A percentile compares a stretch with the other conserved stretches of the same genome.
phyloP scores from a whole-genome alignment of 2,888 invertebrate species.

The Chelonus formosanus region DNA sequence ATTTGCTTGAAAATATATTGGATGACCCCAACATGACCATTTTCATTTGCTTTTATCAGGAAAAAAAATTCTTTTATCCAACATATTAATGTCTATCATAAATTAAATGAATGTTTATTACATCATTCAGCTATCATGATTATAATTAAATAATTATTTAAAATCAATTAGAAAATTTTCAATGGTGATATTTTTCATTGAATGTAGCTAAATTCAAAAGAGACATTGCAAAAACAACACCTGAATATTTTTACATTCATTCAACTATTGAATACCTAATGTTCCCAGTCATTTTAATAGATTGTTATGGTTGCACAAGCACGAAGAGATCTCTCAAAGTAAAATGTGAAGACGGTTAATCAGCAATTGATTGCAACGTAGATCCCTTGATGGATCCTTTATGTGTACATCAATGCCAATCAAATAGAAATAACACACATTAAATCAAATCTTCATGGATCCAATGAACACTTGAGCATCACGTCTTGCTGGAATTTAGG shows the following conservation, averaged over 20 bases:
- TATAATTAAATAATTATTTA: too few species aligned
- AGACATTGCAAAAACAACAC: too few species aligned
- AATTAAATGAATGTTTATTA: too few species aligned
- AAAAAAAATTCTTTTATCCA: too few species aligned
- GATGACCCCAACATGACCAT: too few species aligned
- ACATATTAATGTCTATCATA: too few species aligned
- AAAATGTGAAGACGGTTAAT: constrained; percentile 15
- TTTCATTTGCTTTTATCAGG: too few species aligned
- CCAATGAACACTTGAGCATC: constrained; percentile 24
- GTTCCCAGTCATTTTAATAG: neutral
- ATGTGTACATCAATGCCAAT: constrained; percentile 16
- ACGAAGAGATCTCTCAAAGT: constrained; percentile 10
- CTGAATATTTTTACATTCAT: neutral
- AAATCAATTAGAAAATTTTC: too few species aligned
- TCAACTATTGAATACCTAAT: constrained; percentile 3
- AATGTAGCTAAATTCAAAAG: too few species aligned
- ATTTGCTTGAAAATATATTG: too few species aligned
- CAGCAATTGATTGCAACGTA: constrained; percentile 27
- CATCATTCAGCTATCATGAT: too few species aligned
- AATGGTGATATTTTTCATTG: too few species aligned
- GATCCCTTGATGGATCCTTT: constrained; percentile 14
- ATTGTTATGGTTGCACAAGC: constrained; percentile 20
- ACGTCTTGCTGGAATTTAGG: constrained; percentile 17
- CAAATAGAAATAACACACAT: constrained; percentile 24
- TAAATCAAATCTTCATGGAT: constrained; percentile 26